Percentiles rank a stretch among this genome's conserved stretches.
Evolutionary conservation across 2,113 vertebrate genomes (phyloP).

Genomic region (Barbus barbus): DNA sequence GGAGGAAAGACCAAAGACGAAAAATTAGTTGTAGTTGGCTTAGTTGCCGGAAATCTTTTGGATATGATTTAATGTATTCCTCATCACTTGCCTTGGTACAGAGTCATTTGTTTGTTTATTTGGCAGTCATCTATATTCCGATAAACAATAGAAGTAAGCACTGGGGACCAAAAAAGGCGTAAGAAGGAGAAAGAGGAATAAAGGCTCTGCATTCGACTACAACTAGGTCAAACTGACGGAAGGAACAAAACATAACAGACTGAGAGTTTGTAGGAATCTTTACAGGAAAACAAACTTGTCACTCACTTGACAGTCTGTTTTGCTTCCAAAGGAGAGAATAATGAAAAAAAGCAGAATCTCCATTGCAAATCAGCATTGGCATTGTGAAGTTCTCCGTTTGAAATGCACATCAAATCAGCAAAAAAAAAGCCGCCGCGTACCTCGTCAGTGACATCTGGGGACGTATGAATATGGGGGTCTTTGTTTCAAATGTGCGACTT

Average conservation of each 20-base stretch:
- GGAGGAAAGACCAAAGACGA: background rate
- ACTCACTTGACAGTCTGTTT: conserved; percentile 80
- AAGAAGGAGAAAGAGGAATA: conserved; percentile 74
- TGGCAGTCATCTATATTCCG: conserved; percentile 44
- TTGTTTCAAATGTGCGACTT: conserved; percentile 73
- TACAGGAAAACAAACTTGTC: conserved; percentile 83
- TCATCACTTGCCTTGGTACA: conserved; percentile 3
- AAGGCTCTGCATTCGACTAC: conserved; percentile 67
- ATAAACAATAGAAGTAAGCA: conserved; percentile 70
- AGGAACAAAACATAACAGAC: conserved; percentile 79
- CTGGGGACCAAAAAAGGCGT: conserved; percentile 58
- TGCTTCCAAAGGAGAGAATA: conserved; percentile 72
- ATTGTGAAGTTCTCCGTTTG: conserved; percentile 94
- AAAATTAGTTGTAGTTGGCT: background rate
- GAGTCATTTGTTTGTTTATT: conserved; percentile 37
- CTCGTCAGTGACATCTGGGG: conserved; percentile 99
- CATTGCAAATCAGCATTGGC: conserved; percentile 86
- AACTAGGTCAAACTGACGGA: conserved; percentile 82
- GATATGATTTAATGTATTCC: conserved; percentile 36
- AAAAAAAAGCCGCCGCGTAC: conserved; percentile 90
- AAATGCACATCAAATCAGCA: conserved; percentile 92
- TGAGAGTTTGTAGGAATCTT: conserved; percentile 82
- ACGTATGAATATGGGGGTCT: conserved; percentile 97
- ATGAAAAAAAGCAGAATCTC: conserved; percentile 75
- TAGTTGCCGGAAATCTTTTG: background rate